These are phyloP conservation scores for Drosophila orosa DNA, from an alignment of 1,140 invertebrate species.

Conservation along the genomic window DNA sequence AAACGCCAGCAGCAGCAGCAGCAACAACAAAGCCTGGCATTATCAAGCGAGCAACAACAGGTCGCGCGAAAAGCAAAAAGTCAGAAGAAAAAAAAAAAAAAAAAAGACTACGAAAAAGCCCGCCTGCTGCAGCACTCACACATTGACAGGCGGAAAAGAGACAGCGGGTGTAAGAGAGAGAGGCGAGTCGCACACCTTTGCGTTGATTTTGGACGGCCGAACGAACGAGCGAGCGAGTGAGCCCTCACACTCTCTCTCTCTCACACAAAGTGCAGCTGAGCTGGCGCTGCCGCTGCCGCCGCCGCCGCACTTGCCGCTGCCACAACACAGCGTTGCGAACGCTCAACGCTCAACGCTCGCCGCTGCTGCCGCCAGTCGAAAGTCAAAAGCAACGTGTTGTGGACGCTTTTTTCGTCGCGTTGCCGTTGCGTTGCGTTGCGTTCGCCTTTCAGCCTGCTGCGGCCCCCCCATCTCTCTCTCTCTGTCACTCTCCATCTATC, in stretches of 20 bases:
- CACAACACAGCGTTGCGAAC: constrained; percentile 54
- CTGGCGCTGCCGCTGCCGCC: constrained; percentile 48
- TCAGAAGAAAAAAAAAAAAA: constrained; percentile 6
- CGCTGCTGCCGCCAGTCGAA: constrained; percentile 78
- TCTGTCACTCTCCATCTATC: constrained; percentile 30
- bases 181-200: constrained; percentile 76
- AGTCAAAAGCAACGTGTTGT: constrained; percentile 83
- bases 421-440: constrained; percentile 74
- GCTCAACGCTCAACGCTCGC: constrained; percentile 60
- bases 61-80: constrained; percentile 59
- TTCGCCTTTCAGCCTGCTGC: constrained; percentile 66
- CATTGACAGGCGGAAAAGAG: constrained; percentile 17
- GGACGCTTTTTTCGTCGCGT: constrained; percentile 82
- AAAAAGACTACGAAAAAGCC: constrained; percentile 56
- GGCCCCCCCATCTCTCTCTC: constrained; percentile 42
- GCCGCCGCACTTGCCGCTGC: constrained; percentile 68
- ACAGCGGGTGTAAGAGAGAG: constrained; percentile 35
- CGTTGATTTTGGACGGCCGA: constrained; percentile 76
- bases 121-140: constrained; percentile 74
- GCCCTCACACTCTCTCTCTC: constrained; percentile 53
- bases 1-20: constrained; percentile 44
- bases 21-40: constrained; percentile 69
- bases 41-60: constrained; percentile 79
- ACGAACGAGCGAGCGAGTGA: constrained; percentile 35
- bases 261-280: constrained; percentile 81